Base-by-base conservation (phyloP, 2,888 invertebrate species). In the Venusia cambrica region DNA sequence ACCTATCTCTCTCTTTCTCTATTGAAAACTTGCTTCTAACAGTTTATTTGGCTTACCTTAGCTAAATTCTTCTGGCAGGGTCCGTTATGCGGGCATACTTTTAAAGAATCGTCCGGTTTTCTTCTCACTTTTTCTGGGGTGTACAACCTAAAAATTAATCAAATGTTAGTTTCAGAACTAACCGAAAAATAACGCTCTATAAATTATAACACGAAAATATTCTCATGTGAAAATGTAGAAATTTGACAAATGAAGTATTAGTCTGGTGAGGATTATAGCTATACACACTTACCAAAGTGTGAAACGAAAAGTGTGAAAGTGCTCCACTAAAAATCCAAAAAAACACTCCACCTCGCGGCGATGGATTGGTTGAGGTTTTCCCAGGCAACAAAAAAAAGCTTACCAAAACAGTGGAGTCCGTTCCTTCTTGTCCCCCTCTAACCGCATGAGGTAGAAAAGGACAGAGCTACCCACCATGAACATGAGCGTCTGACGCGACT, bases 361-460 rank as follows among this genome's bases (percentile, higher is more conserved):
- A 13, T n/a, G n/a, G n/a, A n/a, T n/a, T n/a, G n/a, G n/a, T n/a
- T n/a, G n/a, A n/a, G n/a, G n/a, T n/a, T 5, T 19, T 7, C 25
- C 19, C 20, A 11, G 1, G n/a, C 12, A n/a, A 7, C 4, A 15
- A 8, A 4, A 3, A 16, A 8, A 25, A 20, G 44, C 65, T 61
- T 59, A 87, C 88, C 88, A 88, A 38, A 87, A 69, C 15, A 87
- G 48, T 1, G 79, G 70, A 0, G 87, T 84, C 43, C 73, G 60
- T 32, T 71, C 47, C 33, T 72, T 59, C 35, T 70, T 87, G 1
- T 85, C 83, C 36, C 80, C 83, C 41, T 88, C 87, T 42, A 85
- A 64, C 20, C 88, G 59, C 85, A 88, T 85, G 3, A 87, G 62
- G 41, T 87, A 88, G 64, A 88, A 87, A 2, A 88, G 74, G 17